These are phyloP conservation scores for Synanthedon andrenaeformis DNA, from an alignment of 2,888 invertebrate species.

Conservation along the genomic window DNA sequence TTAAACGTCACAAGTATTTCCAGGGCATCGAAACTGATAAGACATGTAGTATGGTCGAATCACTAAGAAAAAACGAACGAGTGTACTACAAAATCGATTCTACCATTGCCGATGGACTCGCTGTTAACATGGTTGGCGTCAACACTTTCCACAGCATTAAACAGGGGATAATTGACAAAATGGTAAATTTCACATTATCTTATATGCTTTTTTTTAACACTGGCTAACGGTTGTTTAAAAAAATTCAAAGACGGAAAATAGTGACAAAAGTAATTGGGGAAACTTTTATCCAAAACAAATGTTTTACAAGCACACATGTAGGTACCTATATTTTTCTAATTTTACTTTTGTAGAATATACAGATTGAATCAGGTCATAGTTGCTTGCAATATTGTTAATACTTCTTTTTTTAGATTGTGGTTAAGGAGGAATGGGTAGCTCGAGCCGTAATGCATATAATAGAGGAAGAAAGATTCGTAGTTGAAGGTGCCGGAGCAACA, in stretches of 20 bases:
- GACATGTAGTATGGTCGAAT: slow-evolving; percentile 48
- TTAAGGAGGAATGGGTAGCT: slow-evolving; percentile 87
- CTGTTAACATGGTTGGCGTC: slow-evolving; percentile 44
- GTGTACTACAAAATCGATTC: slow-evolving; percentile 73
- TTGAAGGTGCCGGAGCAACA: slow-evolving; percentile 89
- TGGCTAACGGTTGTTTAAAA: neutral
- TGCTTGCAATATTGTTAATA: too few species aligned
- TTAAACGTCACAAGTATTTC: slow-evolving; percentile 6
- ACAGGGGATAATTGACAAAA: slow-evolving; percentile 47
- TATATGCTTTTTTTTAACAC: too few species aligned
- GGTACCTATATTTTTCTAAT: too few species aligned
- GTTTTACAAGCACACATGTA: too few species aligned
- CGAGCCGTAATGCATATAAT: slow-evolving; percentile 82
- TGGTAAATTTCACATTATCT: slow-evolving; percentile 28
- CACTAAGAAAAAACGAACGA: slow-evolving; percentile 77
- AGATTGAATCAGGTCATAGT: too few species aligned
- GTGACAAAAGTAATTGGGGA: too few species aligned
- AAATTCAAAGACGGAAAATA: neutral
- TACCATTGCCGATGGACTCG: slow-evolving; percentile 86
- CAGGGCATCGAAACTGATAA: slow-evolving; percentile 55
- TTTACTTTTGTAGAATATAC: too few species aligned
- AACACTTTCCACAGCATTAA: slow-evolving; percentile 50
- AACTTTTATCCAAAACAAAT: too few species aligned
- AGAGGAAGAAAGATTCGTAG: slow-evolving; percentile 86
- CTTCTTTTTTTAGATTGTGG: slow-evolving; percentile 69